Conservation (phyloP, 2,113 vertebrate species). For the Malurus elegans region DNA sequence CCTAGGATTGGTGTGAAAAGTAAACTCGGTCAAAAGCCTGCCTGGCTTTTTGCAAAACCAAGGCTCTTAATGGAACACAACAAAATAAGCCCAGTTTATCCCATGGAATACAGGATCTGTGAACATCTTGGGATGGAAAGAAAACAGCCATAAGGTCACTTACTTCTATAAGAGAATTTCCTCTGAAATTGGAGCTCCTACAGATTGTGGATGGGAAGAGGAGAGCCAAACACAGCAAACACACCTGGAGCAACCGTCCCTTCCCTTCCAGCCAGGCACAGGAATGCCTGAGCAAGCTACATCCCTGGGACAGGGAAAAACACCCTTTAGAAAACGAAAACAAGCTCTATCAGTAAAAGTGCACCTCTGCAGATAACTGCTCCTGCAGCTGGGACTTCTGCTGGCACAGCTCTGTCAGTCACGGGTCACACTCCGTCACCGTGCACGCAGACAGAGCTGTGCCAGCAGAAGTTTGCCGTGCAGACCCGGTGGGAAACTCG, state of each 20-base stretch:
- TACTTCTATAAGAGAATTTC: background rate
- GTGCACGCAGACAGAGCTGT: background rate
- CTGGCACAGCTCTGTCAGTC: slow-evolving; percentile 49
- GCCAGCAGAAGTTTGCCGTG: slow-evolving; percentile 13
- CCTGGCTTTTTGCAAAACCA: background rate
- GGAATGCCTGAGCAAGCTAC: background rate
- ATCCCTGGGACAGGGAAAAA: background rate
- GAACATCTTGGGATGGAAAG: background rate
- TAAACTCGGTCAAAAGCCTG: background rate
- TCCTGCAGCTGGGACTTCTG: slow-evolving; percentile 21
- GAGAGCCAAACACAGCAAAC: background rate
- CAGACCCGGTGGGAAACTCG: background rate
- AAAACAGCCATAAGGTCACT: background rate
- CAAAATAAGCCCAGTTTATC: background rate
- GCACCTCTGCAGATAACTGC: slow-evolving; percentile 40
- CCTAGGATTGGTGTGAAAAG: background rate
- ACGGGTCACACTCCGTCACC: background rate
- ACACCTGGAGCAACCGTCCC: background rate
- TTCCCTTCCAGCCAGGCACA: background rate
- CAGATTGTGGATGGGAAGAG: background rate
- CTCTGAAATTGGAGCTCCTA: background rate
- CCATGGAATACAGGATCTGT: background rate
- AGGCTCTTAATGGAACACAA: background rate
- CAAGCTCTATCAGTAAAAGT: slow-evolving; percentile 52
- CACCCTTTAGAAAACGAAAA: background rate